phyloP scores from a whole-genome alignment of 2,797 vertebrate species.

The Helarctos malayanus region DNA sequence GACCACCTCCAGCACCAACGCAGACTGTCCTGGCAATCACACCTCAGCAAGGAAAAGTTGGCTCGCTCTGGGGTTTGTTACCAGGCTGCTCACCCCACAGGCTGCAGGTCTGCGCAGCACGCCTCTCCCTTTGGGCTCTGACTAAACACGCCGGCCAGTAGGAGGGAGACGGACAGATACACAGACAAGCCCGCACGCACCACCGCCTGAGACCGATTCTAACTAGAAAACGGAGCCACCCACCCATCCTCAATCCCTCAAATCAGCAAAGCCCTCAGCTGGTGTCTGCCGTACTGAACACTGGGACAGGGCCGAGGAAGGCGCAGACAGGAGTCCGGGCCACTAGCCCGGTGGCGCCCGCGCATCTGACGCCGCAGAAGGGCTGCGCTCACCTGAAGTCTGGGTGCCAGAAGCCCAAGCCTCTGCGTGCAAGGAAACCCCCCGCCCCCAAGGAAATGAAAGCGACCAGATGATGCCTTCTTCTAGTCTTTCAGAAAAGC shows the following conservation, averaged over 20 bases:
- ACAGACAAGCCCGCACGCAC: neutral
- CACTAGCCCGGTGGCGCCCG: neutral
- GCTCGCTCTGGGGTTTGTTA: neutral
- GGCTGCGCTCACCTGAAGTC: slow-evolving; percentile 30
- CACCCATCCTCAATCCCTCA: neutral
- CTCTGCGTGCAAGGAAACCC: neutral
- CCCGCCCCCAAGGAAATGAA: neutral
- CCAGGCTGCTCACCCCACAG: neutral
- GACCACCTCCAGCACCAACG: neutral
- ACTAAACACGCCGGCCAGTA: neutral
- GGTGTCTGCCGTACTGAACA: neutral
- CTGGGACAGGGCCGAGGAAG: neutral
- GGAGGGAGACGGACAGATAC: neutral
- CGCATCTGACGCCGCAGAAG: slow-evolving; percentile 53
- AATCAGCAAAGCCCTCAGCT: neutral
- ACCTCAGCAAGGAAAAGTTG: slow-evolving; percentile 67
- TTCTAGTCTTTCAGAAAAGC: neutral
- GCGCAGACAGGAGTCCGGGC: neutral
- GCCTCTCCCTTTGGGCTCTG: slow-evolving; percentile 18
- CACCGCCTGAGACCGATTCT: neutral
- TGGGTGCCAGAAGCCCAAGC: neutral
- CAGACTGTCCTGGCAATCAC: too few relatives aligned
- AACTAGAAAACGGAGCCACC: neutral
- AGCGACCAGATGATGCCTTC: neutral
- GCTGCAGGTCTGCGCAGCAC: slow-evolving; percentile 64